Base-by-base conservation (phyloP, 2,888 invertebrate genomes). In the Strigamia maritima region DNA sequence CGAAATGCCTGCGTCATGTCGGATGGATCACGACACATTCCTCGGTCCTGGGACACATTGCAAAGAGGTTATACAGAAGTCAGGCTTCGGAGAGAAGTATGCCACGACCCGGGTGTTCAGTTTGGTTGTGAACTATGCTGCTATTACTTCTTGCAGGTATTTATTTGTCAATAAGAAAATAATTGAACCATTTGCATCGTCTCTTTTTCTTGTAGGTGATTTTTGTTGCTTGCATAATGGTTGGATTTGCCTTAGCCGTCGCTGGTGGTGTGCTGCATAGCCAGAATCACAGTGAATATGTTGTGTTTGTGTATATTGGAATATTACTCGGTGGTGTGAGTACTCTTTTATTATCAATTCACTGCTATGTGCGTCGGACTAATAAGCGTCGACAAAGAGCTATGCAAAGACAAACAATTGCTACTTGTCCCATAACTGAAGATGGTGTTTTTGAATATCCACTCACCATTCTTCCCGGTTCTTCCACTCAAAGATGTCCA, bases 141-240 rank as follows among this genome's bases (percentile, higher is more conserved):
- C 10, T 22, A 60, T 60, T 60, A 60, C 10, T 60, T 60, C 60
- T n/a, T 60, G 19, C 60, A 60, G 60, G 60, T 60, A 60, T 19
- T 19, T 1, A 19, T 14, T 16, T 44, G n/a, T n/a, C n/a, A 10
- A 44, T 7, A 14, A 44, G 10, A 2, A 10, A 7, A 16, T 44
- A 16, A 10, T 14, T 10, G 14, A 60, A 22, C n/a, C 8, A 60
- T 19, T 60, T 19, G 4, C 8, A 16, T 60, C 19, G 4, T 60
- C n/a, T 60, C 24, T 60, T 19, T 60, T 60, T 22, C 60, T 19
- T 60, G 2, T 19, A 60, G 60, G 60, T 60, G 60, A 60, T 60
- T 60, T 60, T 60, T 60, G n/a, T 60, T 60, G 60, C 60, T 19
- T 60, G 60, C 24, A 60, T 60, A 16, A 60, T 60, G 60, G 60